Evolutionary conservation across 2,888 invertebrate genomes (phyloP).

Genomic region (Leptarthrus brevirostris): DNA sequence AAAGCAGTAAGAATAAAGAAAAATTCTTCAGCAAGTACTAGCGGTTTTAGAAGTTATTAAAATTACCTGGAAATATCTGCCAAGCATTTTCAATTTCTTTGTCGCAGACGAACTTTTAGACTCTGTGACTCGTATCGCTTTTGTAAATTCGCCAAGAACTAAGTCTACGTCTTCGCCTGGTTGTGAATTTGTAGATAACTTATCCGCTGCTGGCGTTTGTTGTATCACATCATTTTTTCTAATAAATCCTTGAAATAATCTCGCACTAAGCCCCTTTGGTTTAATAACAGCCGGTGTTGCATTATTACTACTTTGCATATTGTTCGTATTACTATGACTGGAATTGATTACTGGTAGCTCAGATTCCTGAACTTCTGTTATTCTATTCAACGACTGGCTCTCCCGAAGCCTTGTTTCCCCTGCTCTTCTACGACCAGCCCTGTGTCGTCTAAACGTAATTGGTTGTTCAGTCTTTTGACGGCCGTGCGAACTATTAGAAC

Average conservation of each 20-base stretch:
- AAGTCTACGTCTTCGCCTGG: constrained; percentile 65
- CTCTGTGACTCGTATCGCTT: constrained; percentile 64
- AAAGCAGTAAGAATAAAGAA: constrained; percentile 36
- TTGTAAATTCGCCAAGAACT: constrained; percentile 65
- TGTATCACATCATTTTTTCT: constrained; percentile 40
- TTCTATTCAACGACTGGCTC: constrained; percentile 86
- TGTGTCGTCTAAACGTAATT: constrained; percentile 66
- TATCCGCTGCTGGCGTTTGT: constrained; percentile 52
- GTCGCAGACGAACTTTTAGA: constrained; percentile 64
- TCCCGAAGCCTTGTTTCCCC: constrained; percentile 78
- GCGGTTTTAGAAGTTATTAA: not conserved
- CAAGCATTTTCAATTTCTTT: constrained; percentile 73
- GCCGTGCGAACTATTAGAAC: constrained; percentile 48
- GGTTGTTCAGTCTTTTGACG: constrained; percentile 55
- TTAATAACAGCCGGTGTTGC: constrained; percentile 48
- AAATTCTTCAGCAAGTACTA: constrained; percentile 29
- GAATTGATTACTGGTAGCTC: constrained; percentile 60
- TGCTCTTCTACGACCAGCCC: constrained; percentile 70
- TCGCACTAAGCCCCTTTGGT: constrained; percentile 56
- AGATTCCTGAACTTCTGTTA: constrained; percentile 86
- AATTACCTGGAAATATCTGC: constrained; percentile 77
- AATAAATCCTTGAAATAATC: constrained; percentile 56
- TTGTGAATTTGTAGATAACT: constrained; percentile 54
- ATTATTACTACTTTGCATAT: constrained; percentile 7
- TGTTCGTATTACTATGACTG: constrained; percentile 28